A percentile compares a stretch with the other conserved stretches of the same genome.
These are phyloP conservation scores for Cistogaster globosa DNA, from an alignment of 2,888 invertebrate species.

Conservation along the genomic window DNA sequence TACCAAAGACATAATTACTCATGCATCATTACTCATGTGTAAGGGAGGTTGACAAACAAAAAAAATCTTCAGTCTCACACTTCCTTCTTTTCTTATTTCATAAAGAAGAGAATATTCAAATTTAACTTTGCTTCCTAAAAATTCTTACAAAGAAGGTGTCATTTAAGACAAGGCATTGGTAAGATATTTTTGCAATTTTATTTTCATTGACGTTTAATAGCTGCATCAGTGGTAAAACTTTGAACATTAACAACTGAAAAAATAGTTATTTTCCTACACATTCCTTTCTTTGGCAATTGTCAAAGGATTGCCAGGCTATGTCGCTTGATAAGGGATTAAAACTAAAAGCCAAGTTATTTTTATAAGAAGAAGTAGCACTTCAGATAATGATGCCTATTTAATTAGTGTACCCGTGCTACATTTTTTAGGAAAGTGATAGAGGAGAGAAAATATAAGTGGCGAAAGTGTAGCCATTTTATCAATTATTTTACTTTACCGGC, in stretches of 20 bases:
- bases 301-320: slow-evolving; percentile 41
- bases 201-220: slow-evolving; percentile 75
- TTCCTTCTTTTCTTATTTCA: slow-evolving; percentile 1
- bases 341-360: too few species aligned
- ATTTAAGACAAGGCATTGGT: slow-evolving; percentile 45
- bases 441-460: too few species aligned
- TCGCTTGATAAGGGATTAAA: neutral
- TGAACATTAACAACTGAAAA: slow-evolving; percentile 72
- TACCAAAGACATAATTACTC: slow-evolving; percentile 70
- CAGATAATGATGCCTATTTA: too few species aligned
- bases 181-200: slow-evolving; percentile 67
- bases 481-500: too few species aligned
- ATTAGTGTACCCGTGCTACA: too few species aligned
- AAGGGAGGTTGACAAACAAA: slow-evolving; percentile 40
- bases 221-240: slow-evolving; percentile 75
- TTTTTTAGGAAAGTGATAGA: too few species aligned
- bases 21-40: slow-evolving; percentile 73
- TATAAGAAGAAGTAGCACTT: too few species aligned
- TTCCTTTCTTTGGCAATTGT: slow-evolving; percentile 1
- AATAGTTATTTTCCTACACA: slow-evolving; percentile 44
- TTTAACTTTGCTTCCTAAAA: neutral
- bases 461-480: too few species aligned
- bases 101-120: neutral
- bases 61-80: slow-evolving; percentile 34
- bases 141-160: slow-evolving; percentile 56